Evolutionary conservation across 2,888 invertebrate genomes (phyloP).

Genomic region (Drosophila tanythrix): DNA sequence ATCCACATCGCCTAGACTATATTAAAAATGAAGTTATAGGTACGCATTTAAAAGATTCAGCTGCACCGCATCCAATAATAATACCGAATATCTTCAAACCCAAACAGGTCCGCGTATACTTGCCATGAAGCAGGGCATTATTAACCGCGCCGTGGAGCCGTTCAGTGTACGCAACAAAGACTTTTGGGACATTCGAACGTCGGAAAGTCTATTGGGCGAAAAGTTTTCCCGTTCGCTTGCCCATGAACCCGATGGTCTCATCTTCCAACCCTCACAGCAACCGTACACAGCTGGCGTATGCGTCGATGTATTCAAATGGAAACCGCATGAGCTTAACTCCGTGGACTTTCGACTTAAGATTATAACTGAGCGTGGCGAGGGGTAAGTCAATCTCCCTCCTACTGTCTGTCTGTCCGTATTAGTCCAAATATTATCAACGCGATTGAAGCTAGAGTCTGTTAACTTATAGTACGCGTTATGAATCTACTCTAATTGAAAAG

Average conservation of each 20-base stretch:
- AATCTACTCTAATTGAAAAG: neutral
- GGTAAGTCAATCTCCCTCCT: conserved; percentile 86
- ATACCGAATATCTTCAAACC: neutral
- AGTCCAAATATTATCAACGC: neutral
- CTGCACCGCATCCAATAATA: neutral
- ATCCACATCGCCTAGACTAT: conserved; percentile 90
- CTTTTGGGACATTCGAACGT: conserved; percentile 94
- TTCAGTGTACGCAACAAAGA: conserved; percentile 96
- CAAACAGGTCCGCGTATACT: conserved; percentile 86
- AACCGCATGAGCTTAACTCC: conserved; percentile 96
- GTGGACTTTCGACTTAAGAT: conserved; percentile 97
- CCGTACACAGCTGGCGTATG: conserved; percentile 94
- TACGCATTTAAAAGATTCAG: conserved; percentile 73
- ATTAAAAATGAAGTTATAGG: conserved; percentile 91
- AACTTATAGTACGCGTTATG: neutral
- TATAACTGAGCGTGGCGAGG: conserved; percentile 88
- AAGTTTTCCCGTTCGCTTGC: conserved; percentile 93
- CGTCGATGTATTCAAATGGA: conserved; percentile 97
- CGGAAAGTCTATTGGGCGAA: conserved; percentile 90
- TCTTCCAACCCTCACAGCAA: conserved; percentile 97
- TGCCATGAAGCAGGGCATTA: conserved; percentile 90
- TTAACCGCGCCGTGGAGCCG: conserved; percentile 92
- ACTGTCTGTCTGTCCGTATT: neutral
- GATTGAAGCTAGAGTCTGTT: neutral
- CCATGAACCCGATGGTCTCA: conserved; percentile 99